phyloP scores from a whole-genome alignment of 2,888 invertebrate species.

The Monochamus alternatus region DNA sequence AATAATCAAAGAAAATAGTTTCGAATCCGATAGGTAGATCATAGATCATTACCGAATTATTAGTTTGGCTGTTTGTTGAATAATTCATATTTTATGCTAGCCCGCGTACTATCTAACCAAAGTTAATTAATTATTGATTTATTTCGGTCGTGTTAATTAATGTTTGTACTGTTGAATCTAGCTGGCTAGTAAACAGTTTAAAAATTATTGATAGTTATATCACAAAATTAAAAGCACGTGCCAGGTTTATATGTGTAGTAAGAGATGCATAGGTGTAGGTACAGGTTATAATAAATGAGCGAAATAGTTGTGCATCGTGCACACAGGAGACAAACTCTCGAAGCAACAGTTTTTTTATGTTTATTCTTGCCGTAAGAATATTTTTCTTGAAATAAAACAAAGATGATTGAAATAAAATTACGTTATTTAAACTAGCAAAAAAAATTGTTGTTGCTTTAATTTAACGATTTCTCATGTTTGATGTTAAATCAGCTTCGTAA shows the following conservation, averaged over 20 bases:
- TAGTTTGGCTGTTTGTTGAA: conserved; percentile 41
- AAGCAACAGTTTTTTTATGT: no score
- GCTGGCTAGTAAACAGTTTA: not conserved
- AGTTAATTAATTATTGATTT: conserved; percentile 31
- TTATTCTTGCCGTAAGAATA: no score
- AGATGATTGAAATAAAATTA: no score
- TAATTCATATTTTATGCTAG: conserved; percentile 30
- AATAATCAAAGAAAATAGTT: conserved; percentile 59
- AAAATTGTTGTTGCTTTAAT: no score
- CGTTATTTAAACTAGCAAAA: no score
- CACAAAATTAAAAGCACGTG: not conserved
- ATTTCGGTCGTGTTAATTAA: conserved; percentile 8
- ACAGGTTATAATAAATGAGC: no score
- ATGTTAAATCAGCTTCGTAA: no score
- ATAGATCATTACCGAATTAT: conserved; percentile 52
- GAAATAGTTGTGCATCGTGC: no score
- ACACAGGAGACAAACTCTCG: no score
- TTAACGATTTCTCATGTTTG: no score
- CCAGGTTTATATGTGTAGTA: not conserved
- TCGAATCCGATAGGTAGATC: conserved; percentile 58
- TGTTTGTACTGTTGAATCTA: not conserved
- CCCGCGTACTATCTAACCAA: not conserved
- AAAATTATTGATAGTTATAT: not conserved
- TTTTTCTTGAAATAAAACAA: no score
- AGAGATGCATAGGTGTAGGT: no score